Evolutionary conservation across 30 jellyfish, hydroid and myxozoan species (phyloP).

Genomic region (Chironex yamaguchii): DNA sequence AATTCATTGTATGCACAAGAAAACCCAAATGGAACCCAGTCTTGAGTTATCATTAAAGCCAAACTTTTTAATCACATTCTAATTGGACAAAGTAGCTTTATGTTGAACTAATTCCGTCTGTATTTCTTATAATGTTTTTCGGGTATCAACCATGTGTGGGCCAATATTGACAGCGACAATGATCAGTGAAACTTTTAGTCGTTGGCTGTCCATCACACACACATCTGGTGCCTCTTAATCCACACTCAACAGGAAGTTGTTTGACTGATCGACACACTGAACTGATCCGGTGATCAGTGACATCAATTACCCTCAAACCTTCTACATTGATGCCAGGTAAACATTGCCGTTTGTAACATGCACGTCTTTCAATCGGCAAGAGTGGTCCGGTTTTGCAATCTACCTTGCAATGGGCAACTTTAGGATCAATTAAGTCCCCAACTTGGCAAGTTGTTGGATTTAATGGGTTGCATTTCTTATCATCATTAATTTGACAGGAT

Average conservation of each 20-base stretch:
- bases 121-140: not conserved
- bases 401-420: conserved; percentile 66
- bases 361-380: conserved; percentile 65
- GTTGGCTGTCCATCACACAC: conserved; percentile 83
- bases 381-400: conserved; percentile 77
- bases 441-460: conserved; percentile 51
- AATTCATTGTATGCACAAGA: no score
- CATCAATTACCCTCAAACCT: conserved; percentile 48
- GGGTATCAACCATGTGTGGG: conserved; percentile 15
- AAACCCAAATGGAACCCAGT: no score
- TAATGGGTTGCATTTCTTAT: conserved; percentile 46
- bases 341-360: conserved; percentile 68
- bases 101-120: no score
- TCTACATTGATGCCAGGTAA: conserved; percentile 23
- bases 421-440: conserved; percentile 66
- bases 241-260: conserved; percentile 60
- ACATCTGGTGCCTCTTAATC: conserved; percentile 44
- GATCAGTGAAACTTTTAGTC: conserved; percentile 42
- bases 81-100: no score
- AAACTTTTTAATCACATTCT: no score
- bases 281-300: conserved; percentile 15
- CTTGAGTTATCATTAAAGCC: no score
- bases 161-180: conserved; percentile 83
- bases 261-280: conserved; percentile 58
- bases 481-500: conserved; percentile 49